Conservation (phyloP, 2,797 vertebrate species). For the Mus minutoides region DNA sequence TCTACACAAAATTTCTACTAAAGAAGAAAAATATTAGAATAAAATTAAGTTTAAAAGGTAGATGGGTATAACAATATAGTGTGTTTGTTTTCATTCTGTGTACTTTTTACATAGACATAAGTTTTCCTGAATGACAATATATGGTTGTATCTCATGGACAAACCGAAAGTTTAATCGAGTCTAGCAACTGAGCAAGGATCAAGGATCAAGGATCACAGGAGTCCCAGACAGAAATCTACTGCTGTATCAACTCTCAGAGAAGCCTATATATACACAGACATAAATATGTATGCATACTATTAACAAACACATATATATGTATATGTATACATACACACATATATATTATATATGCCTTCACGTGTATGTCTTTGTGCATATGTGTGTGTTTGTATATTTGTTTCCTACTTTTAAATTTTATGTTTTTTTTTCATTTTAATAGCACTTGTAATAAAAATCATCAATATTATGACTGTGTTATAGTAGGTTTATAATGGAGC, state of each 20-base stretch:
- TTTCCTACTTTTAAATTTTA: not conserved
- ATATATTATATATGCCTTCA: too few relatives aligned
- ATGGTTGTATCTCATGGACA: not conserved
- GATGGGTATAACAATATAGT: not conserved
- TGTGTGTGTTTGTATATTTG: not conserved
- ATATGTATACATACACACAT: too few relatives aligned
- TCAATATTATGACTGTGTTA: not conserved
- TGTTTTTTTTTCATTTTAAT: not conserved
- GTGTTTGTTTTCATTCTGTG: not conserved
- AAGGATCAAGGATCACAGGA: not conserved
- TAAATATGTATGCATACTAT: not conserved
- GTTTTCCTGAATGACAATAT: not conserved
- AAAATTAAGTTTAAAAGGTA: not conserved
- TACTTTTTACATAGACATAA: not conserved
- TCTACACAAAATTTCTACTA: not conserved
- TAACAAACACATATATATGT: too few relatives aligned
- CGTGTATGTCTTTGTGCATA: not conserved
- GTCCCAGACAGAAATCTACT: not conserved
- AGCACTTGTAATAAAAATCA: not conserved
- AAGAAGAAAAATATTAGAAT: not conserved
- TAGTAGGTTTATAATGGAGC: not conserved
- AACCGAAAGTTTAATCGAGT: not conserved
- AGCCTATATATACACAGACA: not conserved
- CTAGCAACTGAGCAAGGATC: not conserved
- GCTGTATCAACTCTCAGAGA: not conserved